Evolutionary conservation across 2,113 vertebrate genomes (phyloP).

Genomic region (Calyptomena viridis): DNA sequence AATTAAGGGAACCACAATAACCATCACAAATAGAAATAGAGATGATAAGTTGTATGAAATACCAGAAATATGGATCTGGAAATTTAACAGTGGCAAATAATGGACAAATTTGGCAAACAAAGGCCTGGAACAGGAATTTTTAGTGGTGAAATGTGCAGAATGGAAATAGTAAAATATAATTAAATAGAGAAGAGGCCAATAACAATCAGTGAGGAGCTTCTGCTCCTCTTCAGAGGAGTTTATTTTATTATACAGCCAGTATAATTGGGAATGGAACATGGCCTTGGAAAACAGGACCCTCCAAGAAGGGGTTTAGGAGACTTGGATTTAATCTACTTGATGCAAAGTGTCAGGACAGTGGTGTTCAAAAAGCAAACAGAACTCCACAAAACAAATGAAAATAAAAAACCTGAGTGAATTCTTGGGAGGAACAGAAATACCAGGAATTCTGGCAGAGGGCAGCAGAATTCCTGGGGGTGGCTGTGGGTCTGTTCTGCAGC

Average conservation of each 20-base stretch:
- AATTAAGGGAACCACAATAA: neutral
- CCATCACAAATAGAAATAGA: neutral
- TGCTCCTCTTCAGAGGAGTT: neutral
- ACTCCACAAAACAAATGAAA: neutral
- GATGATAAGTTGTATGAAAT: neutral
- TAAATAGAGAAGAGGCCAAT: neutral
- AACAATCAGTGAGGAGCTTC: neutral
- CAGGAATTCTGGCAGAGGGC: neutral
- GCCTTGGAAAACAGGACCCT: neutral
- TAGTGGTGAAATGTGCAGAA: neutral
- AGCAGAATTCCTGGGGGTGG: rapidly evolving
- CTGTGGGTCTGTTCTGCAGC: rapidly evolving
- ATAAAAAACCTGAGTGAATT: neutral
- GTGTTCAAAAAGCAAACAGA: neutral
- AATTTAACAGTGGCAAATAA: neutral
- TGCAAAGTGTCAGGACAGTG: neutral
- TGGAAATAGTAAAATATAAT: neutral
- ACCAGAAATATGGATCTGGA: neutral
- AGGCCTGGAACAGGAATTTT: neutral
- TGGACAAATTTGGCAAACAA: neutral
- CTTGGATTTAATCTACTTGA: neutral
- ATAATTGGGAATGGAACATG: neutral
- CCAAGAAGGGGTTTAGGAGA: neutral
- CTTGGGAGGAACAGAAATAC: neutral
- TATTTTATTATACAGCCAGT: neutral